phyloP scores from a whole-genome alignment of 2,888 invertebrate genomes.

The Chromoteleia sp. region DNA sequence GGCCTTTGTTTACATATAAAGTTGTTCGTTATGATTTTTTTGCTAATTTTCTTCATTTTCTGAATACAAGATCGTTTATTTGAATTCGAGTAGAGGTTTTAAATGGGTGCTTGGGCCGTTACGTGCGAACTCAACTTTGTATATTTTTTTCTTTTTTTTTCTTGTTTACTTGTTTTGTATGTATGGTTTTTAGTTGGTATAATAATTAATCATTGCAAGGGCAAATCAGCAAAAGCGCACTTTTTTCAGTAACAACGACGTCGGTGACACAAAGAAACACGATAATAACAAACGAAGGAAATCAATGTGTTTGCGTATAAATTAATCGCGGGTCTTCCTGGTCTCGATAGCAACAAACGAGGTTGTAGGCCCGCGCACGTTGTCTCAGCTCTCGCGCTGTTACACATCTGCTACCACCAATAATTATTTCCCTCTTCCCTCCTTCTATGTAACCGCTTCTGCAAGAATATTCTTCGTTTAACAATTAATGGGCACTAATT shows the following conservation, averaged over 20 bases:
- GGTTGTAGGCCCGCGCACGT: slow-evolving; percentile 81
- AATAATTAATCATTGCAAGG: slow-evolving; percentile 59
- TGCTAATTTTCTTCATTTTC: slow-evolving; percentile 13
- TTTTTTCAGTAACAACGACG: slow-evolving; percentile 60
- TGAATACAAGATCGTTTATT: slow-evolving; percentile 38
- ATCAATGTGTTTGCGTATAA: slow-evolving; percentile 66
- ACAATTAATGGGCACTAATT: too few relatives aligned
- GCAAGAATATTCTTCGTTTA: too few relatives aligned
- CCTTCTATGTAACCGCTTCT: slow-evolving; percentile 80
- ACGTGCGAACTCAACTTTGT: slow-evolving; percentile 52
- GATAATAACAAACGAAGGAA: slow-evolving; percentile 62
- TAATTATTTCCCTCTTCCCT: slow-evolving; percentile 77
- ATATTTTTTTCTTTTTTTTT: slow-evolving; percentile 34
- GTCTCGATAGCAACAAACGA: slow-evolving; percentile 77
- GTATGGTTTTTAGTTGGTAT: slow-evolving; percentile 24
- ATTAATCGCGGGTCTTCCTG: slow-evolving; percentile 71
- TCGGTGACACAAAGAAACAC: slow-evolving; percentile 61
- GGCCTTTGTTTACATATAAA: too few relatives aligned
- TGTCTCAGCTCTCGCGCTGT: slow-evolving; percentile 81
- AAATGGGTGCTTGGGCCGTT: slow-evolving; percentile 56
- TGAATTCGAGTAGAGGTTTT: slow-evolving; percentile 47
- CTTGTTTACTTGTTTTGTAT: slow-evolving; percentile 14
- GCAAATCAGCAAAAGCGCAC: slow-evolving; percentile 67
- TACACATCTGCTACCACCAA: slow-evolving; percentile 82
- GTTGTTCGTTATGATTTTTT: too few relatives aligned